Percentiles rank a stretch among this genome's conserved stretches.
Evolutionary conservation across 2,797 vertebrate species (phyloP).

Genomic region (Numenius phaeopus): DNA sequence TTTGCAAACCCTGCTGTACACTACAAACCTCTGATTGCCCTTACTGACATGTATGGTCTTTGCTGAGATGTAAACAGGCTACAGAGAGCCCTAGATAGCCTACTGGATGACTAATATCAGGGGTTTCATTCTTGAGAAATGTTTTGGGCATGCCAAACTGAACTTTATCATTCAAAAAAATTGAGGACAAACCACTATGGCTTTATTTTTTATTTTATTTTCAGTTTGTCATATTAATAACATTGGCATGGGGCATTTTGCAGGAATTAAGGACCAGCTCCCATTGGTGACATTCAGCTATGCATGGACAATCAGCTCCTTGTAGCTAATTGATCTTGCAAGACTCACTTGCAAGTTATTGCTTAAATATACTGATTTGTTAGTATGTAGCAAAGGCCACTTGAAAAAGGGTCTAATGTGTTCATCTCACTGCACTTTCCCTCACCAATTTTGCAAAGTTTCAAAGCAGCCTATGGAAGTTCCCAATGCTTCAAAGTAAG

Average conservation of each 20-base stretch:
- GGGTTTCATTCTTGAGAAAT: background rate
- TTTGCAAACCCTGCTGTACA: background rate
- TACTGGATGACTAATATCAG: background rate
- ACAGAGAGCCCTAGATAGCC: background rate
- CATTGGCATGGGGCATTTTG: background rate
- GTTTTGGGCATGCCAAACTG: background rate
- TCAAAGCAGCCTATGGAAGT: background rate
- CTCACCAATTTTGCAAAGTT: background rate
- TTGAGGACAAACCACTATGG: accelerated
- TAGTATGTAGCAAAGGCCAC: background rate
- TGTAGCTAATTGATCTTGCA: background rate
- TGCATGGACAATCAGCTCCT: background rate
- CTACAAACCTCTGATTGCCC: background rate
- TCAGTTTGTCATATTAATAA: background rate
- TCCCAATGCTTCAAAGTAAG: background rate
- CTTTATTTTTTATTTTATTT: background rate
- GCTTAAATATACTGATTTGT: background rate
- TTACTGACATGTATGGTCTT: background rate
- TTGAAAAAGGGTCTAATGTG: background rate
- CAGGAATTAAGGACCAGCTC: background rate
- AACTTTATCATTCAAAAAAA: background rate
- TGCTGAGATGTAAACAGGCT: background rate
- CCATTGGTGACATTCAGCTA: background rate
- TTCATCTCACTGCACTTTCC: background rate
- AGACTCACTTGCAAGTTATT: background rate